Evolutionary conservation across 2,113 vertebrate genomes (phyloP), one percentile per base, ranked within the genome.

Genomic region (Paramisgurnus dabryanus): DNA sequence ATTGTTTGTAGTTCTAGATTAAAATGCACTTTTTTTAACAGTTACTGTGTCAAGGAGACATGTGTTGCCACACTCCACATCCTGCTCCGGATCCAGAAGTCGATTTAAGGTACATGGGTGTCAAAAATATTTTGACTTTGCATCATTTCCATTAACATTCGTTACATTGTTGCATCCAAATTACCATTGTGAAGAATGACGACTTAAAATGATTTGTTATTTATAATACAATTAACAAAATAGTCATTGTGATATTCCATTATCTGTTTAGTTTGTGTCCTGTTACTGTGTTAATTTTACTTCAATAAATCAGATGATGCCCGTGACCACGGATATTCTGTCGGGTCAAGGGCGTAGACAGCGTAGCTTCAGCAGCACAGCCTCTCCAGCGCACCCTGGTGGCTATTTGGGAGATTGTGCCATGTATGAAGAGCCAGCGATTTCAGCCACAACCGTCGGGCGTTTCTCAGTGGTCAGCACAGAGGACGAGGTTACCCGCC

Each of bases 381-480:
- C 89, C 69, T 92, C 91, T 4, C 90, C 92, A 0, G 89, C 90
- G 0, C 90, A 90, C 61, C 90, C 92, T 22, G 49, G 22, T 6
- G 87, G 57, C 34, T 84, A 82, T 80, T 76, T 61, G 7, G 67
- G 45, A 11, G 90, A 92, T 8, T 72, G 85, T 27, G 77, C 74
- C 50, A 81, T 81, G 79, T 81, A 77, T 45, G 85, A 74, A 2
- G 89, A 87, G 57, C 58, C 86, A 69, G 85, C 87, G 80, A 78
- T 89, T 0, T 91, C 94, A 39, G 94, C 94, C 87, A 96, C 94
- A 82, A 97, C 94, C 0, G 95, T 98, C 55, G 97, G 97, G 75
- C 95, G 97, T 78, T 98, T 99, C 89, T 98, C 96, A 0, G 97
- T 98, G 55, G 87, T 96, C 73, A 97, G 95, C 92, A 92, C 90